These are phyloP conservation scores for Pocillopora damicornis DNA, from an alignment of 64 coral and sea anemone species.

Conservation along the genomic window DNA sequence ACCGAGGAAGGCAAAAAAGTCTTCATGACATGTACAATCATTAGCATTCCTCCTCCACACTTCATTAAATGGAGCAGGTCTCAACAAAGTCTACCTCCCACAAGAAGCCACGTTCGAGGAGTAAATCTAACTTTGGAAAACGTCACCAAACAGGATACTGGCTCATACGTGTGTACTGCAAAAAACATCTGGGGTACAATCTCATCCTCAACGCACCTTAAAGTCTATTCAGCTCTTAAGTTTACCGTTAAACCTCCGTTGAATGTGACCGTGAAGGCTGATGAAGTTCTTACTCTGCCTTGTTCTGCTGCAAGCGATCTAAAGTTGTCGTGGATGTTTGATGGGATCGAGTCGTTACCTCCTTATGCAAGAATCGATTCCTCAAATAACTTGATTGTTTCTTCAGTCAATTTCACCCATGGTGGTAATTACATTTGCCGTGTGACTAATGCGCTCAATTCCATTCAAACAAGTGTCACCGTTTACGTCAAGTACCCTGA, in stretches of 20 bases:
- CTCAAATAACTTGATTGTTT: neutral
- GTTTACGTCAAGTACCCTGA: too few relatives aligned
- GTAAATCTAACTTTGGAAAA: slow-evolving; percentile 2
- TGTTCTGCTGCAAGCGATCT: neutral
- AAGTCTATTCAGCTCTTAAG: neutral
- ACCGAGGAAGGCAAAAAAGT: too few relatives aligned
- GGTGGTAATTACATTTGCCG: slow-evolving; percentile 22
- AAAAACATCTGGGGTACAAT: slow-evolving; percentile 19
- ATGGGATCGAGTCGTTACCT: neutral
- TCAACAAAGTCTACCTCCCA: neutral
- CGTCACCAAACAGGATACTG: neutral
- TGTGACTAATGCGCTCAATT: neutral
- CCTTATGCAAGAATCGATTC: neutral
- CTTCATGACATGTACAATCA: slow-evolving; percentile 10
- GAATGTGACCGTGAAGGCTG: neutral
- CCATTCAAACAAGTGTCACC: neutral
- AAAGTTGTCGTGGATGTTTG: slow-evolving; percentile 12
- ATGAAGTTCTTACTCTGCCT: neutral
- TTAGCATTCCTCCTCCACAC: neutral
- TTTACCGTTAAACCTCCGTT: neutral
- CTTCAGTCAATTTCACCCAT: neutral
- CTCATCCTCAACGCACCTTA: neutral
- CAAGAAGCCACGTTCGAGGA: neutral
- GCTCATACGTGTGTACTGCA: slow-evolving; percentile 24
- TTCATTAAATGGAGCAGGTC: slow-evolving; percentile 1